Evolutionary conservation across 1,140 invertebrate genomes (phyloP), one percentile per base, ranked within the genome.

Genomic region (Drosophila sulfurigaster): DNA sequence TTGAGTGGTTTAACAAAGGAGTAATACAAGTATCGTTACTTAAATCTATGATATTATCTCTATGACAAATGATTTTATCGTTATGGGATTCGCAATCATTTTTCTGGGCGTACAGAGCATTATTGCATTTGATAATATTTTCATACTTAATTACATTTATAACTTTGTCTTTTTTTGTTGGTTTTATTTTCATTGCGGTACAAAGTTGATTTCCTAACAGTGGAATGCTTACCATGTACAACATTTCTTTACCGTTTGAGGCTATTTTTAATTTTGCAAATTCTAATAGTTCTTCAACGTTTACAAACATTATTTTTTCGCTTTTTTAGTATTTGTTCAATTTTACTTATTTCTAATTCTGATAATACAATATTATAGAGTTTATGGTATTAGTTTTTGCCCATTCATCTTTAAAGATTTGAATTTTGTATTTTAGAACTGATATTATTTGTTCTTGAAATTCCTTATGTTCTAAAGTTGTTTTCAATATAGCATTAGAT

Each of bases 231-330:
- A 59, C 25, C 20, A 59, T 59, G 11, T 10, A 46, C 32, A 59
- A 15, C n/a, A 59, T 59, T 51, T 51, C 16, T 51, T 11, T 49
- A 16, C 56, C 49, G n/a, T 59, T 69, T 7, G 57, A 41, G 43
- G 41, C 30, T 69, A 69, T 69, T 46, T 70, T 62, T 20, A 60
- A 38, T 67, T 30, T 58, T 5, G 65, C 6, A 28, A 67, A 67
- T 54, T 67, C 41, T 45, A 67, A 15, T 58, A 58, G 10, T 58
- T 67, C 64, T 20, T 67, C 52, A 28, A 49, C 45, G 7, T 32
- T 32, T 5, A 30, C 6, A 6, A 30, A 30, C 30, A 30, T 30
- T 32, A 32, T 32, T 32, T 32, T 32, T 32, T 32, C 30, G 7
- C n/a, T 5, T 32, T 7, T 32, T 5, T 7, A 32, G 30, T 32